Percentiles rank a stretch among this genome's conserved stretches.
Evolutionary conservation across 2,888 invertebrate species (phyloP).

Genomic region (Druceiella hillmani): DNA sequence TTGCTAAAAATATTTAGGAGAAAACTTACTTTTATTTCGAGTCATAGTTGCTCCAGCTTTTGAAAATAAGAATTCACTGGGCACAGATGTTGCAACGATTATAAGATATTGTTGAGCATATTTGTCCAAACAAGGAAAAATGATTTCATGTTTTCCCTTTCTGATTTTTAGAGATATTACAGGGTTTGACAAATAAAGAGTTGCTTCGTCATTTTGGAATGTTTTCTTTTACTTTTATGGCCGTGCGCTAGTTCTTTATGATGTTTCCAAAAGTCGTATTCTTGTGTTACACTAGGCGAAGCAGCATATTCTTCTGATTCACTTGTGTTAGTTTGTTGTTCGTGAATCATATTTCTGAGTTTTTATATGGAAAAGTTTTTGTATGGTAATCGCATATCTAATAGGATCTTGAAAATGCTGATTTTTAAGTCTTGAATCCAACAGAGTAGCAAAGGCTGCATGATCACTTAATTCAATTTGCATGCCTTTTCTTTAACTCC

Average conservation of each 20-base stretch:
- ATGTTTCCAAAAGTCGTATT: conserved; percentile 27
- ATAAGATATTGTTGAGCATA: conserved; percentile 28
- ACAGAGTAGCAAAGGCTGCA: conserved; percentile 21
- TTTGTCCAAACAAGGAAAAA: conserved; percentile 26
- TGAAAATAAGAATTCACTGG: conserved; percentile 29
- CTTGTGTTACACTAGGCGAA: conserved; percentile 11
- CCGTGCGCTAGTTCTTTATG: conserved; percentile 27
- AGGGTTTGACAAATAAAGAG: conserved; percentile 25
- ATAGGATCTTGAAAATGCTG: conserved; percentile 26
- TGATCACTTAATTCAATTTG: conserved; percentile 25
- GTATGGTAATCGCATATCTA: conserved; percentile 23
- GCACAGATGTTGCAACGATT: conserved; percentile 28
- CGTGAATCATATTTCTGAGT: too few species aligned
- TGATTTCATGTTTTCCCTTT: conserved; percentile 26
- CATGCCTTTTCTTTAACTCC: conserved; percentile 25
- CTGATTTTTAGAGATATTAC: conserved; percentile 25
- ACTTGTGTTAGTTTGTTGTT: too few species aligned
- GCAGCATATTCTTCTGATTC: conserved; percentile 27
- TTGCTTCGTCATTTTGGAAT: conserved; percentile 27
- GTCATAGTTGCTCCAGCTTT: conserved; percentile 28
- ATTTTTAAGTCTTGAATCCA: conserved; percentile 27
- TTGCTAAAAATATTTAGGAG: too few species aligned
- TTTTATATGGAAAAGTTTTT: conserved; percentile 23
- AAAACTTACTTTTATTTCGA: conserved; percentile 28
- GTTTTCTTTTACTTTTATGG: conserved; percentile 21